A percentile compares a stretch with the other conserved stretches of the same genome.
phyloP scores from a whole-genome alignment of 2,888 invertebrate species.

The Clitarchus hookeri region DNA sequence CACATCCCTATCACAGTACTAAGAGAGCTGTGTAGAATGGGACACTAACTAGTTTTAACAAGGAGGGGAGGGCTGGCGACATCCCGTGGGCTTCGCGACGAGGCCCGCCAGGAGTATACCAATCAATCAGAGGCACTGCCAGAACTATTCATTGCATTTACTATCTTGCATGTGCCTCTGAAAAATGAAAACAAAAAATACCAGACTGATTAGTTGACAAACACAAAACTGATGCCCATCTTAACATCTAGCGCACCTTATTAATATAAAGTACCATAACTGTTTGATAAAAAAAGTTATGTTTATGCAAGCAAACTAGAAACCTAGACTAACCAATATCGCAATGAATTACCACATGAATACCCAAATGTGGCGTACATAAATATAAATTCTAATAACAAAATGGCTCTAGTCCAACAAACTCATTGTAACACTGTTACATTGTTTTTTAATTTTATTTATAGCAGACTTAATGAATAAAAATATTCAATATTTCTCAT shows the following conservation, averaged over 20 bases:
- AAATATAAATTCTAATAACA: too few species aligned
- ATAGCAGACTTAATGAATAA: too few species aligned
- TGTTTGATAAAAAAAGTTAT: neutral
- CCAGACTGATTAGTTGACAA: slow-evolving; percentile 42
- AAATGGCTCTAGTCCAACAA: too few species aligned
- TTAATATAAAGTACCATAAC: neutral
- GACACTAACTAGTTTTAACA: slow-evolving; percentile 16
- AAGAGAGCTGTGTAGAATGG: slow-evolving; percentile 19
- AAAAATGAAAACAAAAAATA: slow-evolving; percentile 37
- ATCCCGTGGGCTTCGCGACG: slow-evolving; percentile 38
- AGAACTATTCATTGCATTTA: slow-evolving; percentile 34
- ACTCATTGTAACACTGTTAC: too few species aligned
- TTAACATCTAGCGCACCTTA: neutral
- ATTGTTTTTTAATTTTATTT: too few species aligned
- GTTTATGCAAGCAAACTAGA: too few species aligned
- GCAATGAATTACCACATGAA: too few species aligned
- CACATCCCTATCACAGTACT: slow-evolving; percentile 5
- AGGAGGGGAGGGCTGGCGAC: slow-evolving; percentile 34
- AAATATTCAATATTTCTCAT: too few species aligned
- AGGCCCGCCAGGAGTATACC: slow-evolving; percentile 40
- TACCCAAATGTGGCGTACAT: too few species aligned
- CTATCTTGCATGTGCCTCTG: slow-evolving; percentile 42
- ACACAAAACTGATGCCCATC: slow-evolving; percentile 40
- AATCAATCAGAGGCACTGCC: slow-evolving; percentile 42
- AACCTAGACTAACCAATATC: too few species aligned